These are phyloP conservation scores for Acrocephalus kingi DNA, from an alignment of 2,113 vertebrate species.

Conservation along the genomic window DNA sequence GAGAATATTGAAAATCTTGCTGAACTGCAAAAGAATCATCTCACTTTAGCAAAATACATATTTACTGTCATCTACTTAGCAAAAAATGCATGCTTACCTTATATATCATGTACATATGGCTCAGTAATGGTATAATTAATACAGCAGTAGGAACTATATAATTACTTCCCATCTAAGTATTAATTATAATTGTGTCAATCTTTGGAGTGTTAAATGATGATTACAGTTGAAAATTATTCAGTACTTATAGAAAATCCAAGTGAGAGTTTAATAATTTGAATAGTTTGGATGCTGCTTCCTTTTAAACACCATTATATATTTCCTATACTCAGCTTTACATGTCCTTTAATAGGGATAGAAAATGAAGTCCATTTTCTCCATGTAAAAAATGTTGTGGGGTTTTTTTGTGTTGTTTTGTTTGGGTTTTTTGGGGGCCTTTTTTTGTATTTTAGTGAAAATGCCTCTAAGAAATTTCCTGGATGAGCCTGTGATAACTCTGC, in stretches of 20 bases:
- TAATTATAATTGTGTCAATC: conserved; percentile 41
- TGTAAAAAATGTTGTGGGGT: not conserved
- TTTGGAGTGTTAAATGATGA: conserved; percentile 26
- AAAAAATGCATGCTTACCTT: conserved; percentile 41
- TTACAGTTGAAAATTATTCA: conserved; percentile 13
- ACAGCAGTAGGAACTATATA: conserved; percentile 22
- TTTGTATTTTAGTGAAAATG: not conserved
- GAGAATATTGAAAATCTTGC: not conserved
- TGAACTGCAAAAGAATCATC: not conserved
- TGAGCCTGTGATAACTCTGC: not conserved
- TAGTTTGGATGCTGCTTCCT: conserved; percentile 20
- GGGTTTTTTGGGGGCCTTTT: not conserved
- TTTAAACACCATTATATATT: not conserved
- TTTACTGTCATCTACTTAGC: not conserved
- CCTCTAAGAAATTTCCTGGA: not conserved
- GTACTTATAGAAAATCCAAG: conserved; percentile 41
- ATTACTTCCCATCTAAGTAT: conserved; percentile 44
- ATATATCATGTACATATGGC: not conserved
- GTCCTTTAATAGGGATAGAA: not conserved
- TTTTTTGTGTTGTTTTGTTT: not conserved
- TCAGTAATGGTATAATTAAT: conserved; percentile 40
- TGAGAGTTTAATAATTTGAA: conserved; percentile 23
- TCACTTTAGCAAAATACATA: not conserved
- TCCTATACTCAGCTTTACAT: not conserved
- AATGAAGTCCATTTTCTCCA: not conserved